Conservation (phyloP, 2,113 vertebrate species). For the Galeopterus variegatus region DNA sequence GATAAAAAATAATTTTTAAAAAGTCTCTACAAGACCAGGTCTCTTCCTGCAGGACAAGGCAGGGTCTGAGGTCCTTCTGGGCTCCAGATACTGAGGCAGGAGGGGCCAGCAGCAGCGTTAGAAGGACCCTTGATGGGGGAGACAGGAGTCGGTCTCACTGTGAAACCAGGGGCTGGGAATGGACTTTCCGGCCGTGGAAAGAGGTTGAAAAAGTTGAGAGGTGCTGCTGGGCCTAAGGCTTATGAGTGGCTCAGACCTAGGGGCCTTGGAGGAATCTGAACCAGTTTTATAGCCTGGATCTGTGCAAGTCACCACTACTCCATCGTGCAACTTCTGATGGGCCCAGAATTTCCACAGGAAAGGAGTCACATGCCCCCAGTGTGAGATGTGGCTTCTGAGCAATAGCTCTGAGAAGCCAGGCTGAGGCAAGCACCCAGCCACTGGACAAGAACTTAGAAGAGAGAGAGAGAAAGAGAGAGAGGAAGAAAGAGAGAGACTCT, state of each 20-base stretch:
- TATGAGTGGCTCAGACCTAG: not conserved
- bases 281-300: no score
- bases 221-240: not conserved
- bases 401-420: not conserved
- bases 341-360: not conserved
- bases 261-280: not conserved
- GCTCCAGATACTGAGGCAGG: not conserved
- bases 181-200: not conserved
- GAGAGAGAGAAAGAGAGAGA: not conserved
- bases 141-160: not conserved
- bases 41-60: not conserved
- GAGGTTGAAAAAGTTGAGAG: not conserved
- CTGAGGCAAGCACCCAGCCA: not conserved
- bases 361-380: not conserved
- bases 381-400: not conserved
- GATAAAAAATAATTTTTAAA: not conserved
- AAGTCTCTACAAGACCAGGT: not conserved
- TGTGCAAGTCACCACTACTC: not conserved
- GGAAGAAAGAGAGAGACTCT: not conserved
- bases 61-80: not conserved
- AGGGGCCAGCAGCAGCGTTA: not conserved
- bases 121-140: not conserved
- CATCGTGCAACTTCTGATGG: not conserved
- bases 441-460: not conserved
- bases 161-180: not conserved